phyloP scores from a whole-genome alignment of 1,140 invertebrate species.

The Branchinecta lynchi region DNA sequence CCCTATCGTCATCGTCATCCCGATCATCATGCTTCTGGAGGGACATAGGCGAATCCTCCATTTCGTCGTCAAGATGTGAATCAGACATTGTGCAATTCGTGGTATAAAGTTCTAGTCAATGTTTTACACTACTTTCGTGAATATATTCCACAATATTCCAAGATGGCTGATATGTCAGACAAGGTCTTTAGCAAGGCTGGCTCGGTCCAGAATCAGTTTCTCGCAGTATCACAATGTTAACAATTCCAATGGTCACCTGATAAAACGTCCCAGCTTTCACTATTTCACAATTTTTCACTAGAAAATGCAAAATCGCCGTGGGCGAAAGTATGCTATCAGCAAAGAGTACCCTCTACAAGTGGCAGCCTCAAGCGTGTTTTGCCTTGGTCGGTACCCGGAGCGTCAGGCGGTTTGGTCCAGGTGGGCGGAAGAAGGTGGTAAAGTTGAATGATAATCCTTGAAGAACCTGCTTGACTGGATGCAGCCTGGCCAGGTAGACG shows the following conservation, averaged over 20 bases:
- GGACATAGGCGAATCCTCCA: constrained; percentile 1
- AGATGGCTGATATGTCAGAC: too few species aligned
- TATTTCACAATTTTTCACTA: not conserved
- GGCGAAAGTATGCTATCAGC: constrained; percentile 9
- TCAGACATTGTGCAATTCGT: not conserved
- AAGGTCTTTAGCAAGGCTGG: too few species aligned
- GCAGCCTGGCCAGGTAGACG: too few species aligned
- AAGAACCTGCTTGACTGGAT: not conserved
- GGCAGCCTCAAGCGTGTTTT: not conserved
- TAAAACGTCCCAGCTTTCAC: not conserved
- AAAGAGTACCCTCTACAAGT: not conserved
- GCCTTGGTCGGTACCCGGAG: not conserved
- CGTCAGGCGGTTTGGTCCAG: not conserved
- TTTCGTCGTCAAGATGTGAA: not conserved
- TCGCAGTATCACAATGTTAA: too few species aligned
- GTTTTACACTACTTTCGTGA: too few species aligned
- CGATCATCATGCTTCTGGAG: not conserved
- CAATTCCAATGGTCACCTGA: too few species aligned
- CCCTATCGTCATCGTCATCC: not conserved
- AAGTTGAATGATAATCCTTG: not conserved
- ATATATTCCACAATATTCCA: too few species aligned
- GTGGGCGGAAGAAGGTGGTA: not conserved
- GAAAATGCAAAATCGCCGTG: not conserved
- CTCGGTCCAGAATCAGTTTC: too few species aligned
- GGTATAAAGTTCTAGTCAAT: too few species aligned